Evolutionary conservation across 1,140 invertebrate genomes (phyloP).

Genomic region (Adelges cooleyi): DNA sequence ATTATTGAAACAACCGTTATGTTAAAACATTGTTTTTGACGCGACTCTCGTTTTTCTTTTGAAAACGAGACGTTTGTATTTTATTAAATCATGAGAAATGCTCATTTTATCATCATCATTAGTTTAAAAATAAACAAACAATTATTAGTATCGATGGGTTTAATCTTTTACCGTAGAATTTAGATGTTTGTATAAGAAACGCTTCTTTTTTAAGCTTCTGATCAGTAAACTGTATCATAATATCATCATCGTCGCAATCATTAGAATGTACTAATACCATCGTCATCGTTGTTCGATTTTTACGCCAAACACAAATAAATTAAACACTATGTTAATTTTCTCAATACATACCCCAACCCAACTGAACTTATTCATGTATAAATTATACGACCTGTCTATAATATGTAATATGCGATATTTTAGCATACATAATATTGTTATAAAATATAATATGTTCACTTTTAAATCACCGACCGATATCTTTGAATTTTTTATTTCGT

Average conservation of each 20-base stretch:
- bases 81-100: constrained; percentile 22
- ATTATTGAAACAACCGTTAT: too few species aligned
- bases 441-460: too few species aligned
- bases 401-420: too few species aligned
- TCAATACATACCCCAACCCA: too few species aligned
- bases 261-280: background rate
- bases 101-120: constrained; percentile 29
- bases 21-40: background rate
- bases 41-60: background rate
- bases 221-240: background rate
- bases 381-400: too few species aligned
- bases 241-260: background rate
- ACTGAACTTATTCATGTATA: too few species aligned
- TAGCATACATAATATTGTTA: too few species aligned
- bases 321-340: too few species aligned
- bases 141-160: background rate
- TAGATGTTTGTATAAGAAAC: constrained; percentile 16
- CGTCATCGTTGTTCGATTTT: background rate
- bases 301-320: too few species aligned
- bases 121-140: constrained; percentile 9
- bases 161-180: constrained; percentile 7
- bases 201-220: constrained; percentile 11
- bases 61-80: background rate
- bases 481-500: too few species aligned
- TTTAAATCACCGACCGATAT: too few species aligned